Evolutionary conservation across 2,888 invertebrate genomes (phyloP), one percentile per base, ranked within the genome.

Genomic region (Epirrhoe alternata): DNA sequence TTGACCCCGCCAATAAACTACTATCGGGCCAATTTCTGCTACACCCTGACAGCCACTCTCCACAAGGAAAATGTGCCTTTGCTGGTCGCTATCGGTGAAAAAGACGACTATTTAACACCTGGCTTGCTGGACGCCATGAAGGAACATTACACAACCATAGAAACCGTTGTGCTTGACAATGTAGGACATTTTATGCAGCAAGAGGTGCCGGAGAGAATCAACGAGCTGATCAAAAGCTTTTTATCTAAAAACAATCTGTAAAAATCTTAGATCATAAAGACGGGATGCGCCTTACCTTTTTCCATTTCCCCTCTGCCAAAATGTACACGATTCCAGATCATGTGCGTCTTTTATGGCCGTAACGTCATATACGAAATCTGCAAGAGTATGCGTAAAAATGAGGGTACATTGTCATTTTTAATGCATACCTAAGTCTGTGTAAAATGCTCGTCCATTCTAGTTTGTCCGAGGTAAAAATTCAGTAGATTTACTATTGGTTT

Each of bases 121-220:
- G 71, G 73, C 10, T 63, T 89, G 10, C 73, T 87, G 6, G 86
- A 89, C 4, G 33, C 72, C 5, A 85, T 93, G 80, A 88, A 91
- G 73, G 78, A 87, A 24, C 82, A 86, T 64, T 94, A 94, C 68
- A 78, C 85, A 0, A 79, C 86, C 56, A 82, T 94, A 30, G 88
- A 94, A 73, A 89, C 90, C 0, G 79, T 81, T 17, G 79, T 93
- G 1, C 73, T 95, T 3, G 84, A 92, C 30, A 84, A 86, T 14
- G 90, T 87, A 12, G 86, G 88, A 10, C 95, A 95, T 79, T 95
- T 94, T 72, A 82, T 94, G 42, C 95, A 94, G 66, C 94, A 94
- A 81, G 94, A 94, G 72, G 89, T 90, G 16, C 94, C 94, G 0
- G 89, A 80, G 5, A 87, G 86, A 82, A 90, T 94, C 1, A 95